Conservation (phyloP, 1,140 invertebrate genomes). For the Oppia nitens region DNA sequence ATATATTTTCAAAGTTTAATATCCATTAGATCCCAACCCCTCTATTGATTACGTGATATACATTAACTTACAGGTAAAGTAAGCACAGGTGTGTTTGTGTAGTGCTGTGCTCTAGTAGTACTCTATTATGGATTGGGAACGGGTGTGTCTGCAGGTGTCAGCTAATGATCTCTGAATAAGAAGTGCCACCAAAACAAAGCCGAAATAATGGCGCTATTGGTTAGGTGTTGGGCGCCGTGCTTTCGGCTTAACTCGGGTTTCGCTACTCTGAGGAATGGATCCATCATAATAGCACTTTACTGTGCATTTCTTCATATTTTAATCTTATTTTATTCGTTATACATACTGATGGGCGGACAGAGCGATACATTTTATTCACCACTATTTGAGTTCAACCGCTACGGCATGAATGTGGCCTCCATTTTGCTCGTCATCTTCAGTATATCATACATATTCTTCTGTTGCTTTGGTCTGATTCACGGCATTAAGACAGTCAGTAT, state of each 20-base stretch:
- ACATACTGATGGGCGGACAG: conserved; percentile 3
- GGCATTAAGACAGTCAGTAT: conserved; percentile 15
- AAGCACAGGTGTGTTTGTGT: too few species aligned
- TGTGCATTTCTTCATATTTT: conserved; percentile 14
- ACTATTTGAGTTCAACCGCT: conserved; percentile 14
- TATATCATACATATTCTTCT: conserved; percentile 7
- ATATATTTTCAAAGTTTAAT: too few species aligned
- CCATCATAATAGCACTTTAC: conserved; percentile 11
- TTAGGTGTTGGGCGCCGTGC: conserved; percentile 14
- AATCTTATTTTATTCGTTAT: conserved; percentile 11
- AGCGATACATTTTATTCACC: conserved; percentile 15
- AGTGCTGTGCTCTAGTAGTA: too few species aligned
- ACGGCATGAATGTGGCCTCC: conserved; percentile 4
- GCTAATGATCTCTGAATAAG: too few species aligned
- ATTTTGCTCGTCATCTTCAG: conserved; percentile 8
- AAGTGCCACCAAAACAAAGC: too few species aligned
- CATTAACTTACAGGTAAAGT: too few species aligned
- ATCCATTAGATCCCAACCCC: too few species aligned
- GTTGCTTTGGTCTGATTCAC: conserved; percentile 11
- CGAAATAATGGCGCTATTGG: background rate
- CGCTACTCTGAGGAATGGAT: conserved; percentile 7
- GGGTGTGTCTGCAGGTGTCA: too few species aligned
- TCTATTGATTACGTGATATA: too few species aligned
- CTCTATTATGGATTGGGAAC: too few species aligned
- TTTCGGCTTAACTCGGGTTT: conserved; percentile 12